Evolutionary conservation across 2,113 vertebrate species (phyloP), one percentile per base, ranked within the genome.

Genomic region (Willisornis vidua): DNA sequence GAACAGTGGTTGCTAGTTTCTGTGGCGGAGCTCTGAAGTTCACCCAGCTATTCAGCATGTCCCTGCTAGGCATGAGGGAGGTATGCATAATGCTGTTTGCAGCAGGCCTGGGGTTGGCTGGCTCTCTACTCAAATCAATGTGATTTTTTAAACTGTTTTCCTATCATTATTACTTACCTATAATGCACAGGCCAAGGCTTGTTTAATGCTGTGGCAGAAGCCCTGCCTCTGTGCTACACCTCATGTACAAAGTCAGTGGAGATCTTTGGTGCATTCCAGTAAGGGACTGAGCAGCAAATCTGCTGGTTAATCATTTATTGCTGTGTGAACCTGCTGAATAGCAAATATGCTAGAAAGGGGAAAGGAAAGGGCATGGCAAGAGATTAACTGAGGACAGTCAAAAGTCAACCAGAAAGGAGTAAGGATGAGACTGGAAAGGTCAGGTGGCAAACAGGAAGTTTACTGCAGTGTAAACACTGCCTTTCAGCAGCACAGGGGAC

Each of bases 381-480:
- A 96, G 88, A 96, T 96, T 97, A 96, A 96, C 94, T 91, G 90
- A 96, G 96, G 96, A 95, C 94, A 96, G 66, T 91, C 94, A 96
- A 94, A 96, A 96, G 92, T 96, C 96, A 96, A 94, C 83, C 80
- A 95, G 86, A 94, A 94, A 81, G 46, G 62, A 90, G 23, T 0
- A 0, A 14, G 58, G 58, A 96, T 85, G 92, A 93, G 70, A 58
- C 77, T 93, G 86, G 66, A 79, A 91, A 93, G 66, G 90, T 92
- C 95, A 87, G 54, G 49, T 78, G 51, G 70, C 93, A 86, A 88
- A 71, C 65, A 54, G 65, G 80, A 95, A 95, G 73, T 68, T 76
- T 89, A 89, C 77, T 91, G 86, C 18, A 65, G 68, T 80, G 74
- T 63, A 80, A 97, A 81, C 39, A n/a, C 61, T 17, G 12, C 7